Evolutionary conservation across 2,797 vertebrate species (phyloP).

Genomic region (Xenopus petersii): DNA sequence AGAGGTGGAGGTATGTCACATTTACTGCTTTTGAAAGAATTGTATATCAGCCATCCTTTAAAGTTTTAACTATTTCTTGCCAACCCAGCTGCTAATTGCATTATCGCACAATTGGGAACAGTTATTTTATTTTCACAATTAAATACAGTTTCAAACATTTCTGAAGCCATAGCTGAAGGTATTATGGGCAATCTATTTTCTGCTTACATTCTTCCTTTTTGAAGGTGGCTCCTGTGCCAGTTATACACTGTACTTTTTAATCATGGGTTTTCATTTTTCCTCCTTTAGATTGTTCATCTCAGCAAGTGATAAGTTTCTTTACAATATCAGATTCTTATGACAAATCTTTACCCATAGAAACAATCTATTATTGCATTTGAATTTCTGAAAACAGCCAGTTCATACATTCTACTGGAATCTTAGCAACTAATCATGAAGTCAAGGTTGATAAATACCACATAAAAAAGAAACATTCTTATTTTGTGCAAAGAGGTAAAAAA

Average conservation of each 20-base stretch:
- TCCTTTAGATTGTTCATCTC: slow-evolving; percentile 22
- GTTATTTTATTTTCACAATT: slow-evolving; percentile 27
- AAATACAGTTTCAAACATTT: slow-evolving; percentile 8
- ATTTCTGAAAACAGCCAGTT: slow-evolving; percentile 32
- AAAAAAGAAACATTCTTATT: slow-evolving; percentile 22
- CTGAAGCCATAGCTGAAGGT: background rate
- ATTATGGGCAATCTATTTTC: background rate
- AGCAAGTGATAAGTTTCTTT: slow-evolving; percentile 31
- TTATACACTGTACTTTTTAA: background rate
- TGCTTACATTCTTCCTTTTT: background rate
- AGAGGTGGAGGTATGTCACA: too few relatives aligned
- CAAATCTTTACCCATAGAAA: slow-evolving; percentile 50
- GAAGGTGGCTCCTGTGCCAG: background rate
- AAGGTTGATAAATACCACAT: slow-evolving; percentile 43
- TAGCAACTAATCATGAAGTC: slow-evolving; percentile 42
- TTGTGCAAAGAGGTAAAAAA: slow-evolving; percentile 41
- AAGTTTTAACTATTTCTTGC: background rate
- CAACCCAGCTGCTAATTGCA: slow-evolving; percentile 20
- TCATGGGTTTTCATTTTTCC: slow-evolving; percentile 20
- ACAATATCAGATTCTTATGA: slow-evolving; percentile 49
- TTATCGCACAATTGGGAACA: slow-evolving; percentile 24
- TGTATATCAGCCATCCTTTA: slow-evolving; percentile 15
- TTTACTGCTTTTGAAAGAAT: background rate
- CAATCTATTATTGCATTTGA: slow-evolving; percentile 53
- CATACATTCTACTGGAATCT: slow-evolving; percentile 39